Evolutionary conservation across 1,140 invertebrate species (phyloP).

Genomic region (Drosophila santomea): DNA sequence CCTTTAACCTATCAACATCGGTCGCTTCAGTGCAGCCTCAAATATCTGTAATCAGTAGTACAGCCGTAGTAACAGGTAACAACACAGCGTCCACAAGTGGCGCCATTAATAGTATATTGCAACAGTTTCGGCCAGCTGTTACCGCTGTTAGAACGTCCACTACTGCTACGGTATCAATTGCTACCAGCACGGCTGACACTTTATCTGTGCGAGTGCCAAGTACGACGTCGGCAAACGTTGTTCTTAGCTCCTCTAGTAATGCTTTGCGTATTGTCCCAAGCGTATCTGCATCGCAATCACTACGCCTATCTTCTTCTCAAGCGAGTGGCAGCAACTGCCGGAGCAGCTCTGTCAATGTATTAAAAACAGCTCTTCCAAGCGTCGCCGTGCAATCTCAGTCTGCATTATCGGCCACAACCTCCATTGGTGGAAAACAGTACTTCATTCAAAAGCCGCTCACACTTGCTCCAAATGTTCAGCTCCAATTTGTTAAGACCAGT

Average conservation of each 20-base stretch:
- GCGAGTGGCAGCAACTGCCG: not conserved
- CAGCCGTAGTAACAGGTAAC: slow-evolving; percentile 26
- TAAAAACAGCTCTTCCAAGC: slow-evolving; percentile 56
- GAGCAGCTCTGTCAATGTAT: slow-evolving; percentile 40
- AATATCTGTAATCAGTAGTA: slow-evolving; percentile 66
- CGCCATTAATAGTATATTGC: slow-evolving; percentile 34
- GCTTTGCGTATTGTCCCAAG: slow-evolving; percentile 60
- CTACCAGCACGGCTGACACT: slow-evolving; percentile 12
- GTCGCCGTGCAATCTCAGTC: slow-evolving; percentile 12
- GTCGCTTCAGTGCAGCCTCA: slow-evolving; percentile 45
- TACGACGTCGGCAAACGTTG: slow-evolving; percentile 42
- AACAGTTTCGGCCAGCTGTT: slow-evolving; percentile 62
- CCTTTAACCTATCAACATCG: not conserved
- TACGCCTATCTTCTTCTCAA: slow-evolving; percentile 69
- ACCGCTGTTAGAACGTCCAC: slow-evolving; percentile 15
- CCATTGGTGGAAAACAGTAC: slow-evolving; percentile 79
- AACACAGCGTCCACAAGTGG: slow-evolving; percentile 10
- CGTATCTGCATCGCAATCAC: slow-evolving; percentile 43
- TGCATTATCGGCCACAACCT: slow-evolving; percentile 31
- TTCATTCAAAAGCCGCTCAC: slow-evolving; percentile 81
- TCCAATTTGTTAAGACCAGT: slow-evolving; percentile 82
- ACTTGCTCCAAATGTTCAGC: slow-evolving; percentile 72
- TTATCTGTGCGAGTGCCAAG: slow-evolving; percentile 53
- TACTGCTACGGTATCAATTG: slow-evolving; percentile 2
- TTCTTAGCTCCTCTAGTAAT: slow-evolving; percentile 46